Percentiles rank a stretch among this genome's conserved stretches.
phyloP scores from a whole-genome alignment of 2,797 vertebrate species.

The Brotogeris chrysoptera region DNA sequence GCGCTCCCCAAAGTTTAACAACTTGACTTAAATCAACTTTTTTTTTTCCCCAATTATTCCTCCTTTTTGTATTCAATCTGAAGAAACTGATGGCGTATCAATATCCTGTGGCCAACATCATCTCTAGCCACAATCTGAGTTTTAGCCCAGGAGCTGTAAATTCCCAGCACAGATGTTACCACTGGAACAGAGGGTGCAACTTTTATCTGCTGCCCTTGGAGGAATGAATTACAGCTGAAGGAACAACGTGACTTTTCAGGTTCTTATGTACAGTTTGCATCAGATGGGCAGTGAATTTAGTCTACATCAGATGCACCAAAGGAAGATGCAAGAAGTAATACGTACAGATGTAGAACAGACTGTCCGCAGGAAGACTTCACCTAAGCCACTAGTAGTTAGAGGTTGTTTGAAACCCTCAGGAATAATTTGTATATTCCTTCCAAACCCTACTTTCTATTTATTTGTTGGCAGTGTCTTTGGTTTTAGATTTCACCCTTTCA shows the following conservation, averaged over 20 bases:
- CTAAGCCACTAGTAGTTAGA: neutral
- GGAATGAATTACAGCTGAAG: neutral
- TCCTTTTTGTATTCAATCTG: neutral
- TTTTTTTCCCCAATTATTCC: neutral
- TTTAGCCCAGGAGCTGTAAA: neutral
- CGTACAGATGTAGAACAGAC: neutral
- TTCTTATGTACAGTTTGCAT: neutral
- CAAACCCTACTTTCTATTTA: neutral
- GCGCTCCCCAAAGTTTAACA: neutral
- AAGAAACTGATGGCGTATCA: neutral
- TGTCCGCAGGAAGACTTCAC: neutral
- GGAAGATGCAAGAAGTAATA: neutral
- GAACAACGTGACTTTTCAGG: neutral
- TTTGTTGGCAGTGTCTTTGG: neutral
- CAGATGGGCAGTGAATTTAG: neutral
- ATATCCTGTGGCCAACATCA: neutral
- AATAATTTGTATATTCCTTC: neutral
- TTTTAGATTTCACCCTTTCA: neutral
- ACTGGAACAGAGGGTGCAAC: neutral
- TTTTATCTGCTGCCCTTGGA: constrained; percentile 1
- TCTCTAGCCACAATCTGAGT: neutral
- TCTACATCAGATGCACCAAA: neutral
- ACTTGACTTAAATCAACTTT: neutral
- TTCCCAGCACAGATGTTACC: neutral
- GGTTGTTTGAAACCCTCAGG: neutral